phyloP scores from a whole-genome alignment of 2,113 vertebrate genomes.

The Embiotoca jacksoni region DNA sequence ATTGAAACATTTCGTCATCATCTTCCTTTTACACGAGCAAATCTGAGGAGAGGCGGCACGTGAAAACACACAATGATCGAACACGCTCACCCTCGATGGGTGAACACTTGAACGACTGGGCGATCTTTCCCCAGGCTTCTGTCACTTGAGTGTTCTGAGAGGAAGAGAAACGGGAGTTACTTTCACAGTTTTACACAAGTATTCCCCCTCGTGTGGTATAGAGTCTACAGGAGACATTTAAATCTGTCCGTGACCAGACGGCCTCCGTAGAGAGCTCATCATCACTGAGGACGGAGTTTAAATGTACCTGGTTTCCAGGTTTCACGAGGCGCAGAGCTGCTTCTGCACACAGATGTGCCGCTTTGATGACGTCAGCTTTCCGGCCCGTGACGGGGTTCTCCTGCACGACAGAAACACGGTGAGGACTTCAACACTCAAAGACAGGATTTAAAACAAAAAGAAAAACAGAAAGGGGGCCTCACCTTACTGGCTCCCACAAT shows the following conservation, averaged over 20 bases:
- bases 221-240: background rate
- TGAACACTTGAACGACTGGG: constrained; percentile 95
- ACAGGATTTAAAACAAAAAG: background rate
- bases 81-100: constrained; percentile 92
- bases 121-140: constrained; percentile 97
- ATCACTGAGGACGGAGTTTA: background rate
- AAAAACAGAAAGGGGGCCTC: background rate
- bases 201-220: no score
- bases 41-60: background rate
- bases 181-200: background rate
- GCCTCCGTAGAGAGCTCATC: background rate
- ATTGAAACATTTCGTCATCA: background rate
- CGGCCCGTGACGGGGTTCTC: constrained; percentile 91
- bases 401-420: constrained; percentile 72
- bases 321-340: constrained; percentile 97
- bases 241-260: background rate
- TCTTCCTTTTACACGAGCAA: background rate
- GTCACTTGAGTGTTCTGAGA: constrained; percentile 95
- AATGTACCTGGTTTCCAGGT: constrained; percentile 93
- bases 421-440: background rate
- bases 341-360: constrained; percentile 94
- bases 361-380: constrained; percentile 96
- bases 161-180: background rate
- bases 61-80: background rate
- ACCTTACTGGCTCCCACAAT: constrained; percentile 91